Evolutionary conservation across 2,797 vertebrate genomes (phyloP), one percentile per base, ranked within the genome.

Genomic region (Loris lydekkerianus): DNA sequence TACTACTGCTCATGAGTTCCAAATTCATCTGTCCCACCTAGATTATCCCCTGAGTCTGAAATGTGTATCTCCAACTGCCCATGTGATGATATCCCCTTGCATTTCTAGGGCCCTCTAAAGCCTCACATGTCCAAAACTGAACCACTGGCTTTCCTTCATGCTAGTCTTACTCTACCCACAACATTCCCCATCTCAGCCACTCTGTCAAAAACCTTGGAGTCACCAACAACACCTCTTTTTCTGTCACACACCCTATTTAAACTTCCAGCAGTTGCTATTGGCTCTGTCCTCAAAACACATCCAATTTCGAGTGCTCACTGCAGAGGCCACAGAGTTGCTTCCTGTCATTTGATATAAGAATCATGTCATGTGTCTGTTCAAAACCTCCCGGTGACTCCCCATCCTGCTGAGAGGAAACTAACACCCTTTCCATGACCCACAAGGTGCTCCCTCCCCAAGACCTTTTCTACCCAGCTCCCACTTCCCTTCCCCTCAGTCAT

Each of bases 241-340:
- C 46, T 49, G 29, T 77, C 85, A 94, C 0, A 75, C 5, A 0
- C 21, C 31, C 23, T 18, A 76, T 86, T 43, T 80, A 77, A 89
- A 31, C 37, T 93, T 20, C 49, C 56, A 80, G 14, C 34, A 89
- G 25, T 86, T 89, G 81, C 40, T 67, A 11, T 46, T 80, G 65
- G 29, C 21, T 93, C 9, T 18, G 56, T 20, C 43, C 77, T 95
- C 23, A 86, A 96, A 95, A 83, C 15, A 18, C 31, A 92, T 17
- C 40, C 21, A 85, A 53, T 67, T 37, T 37, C 7, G 20, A 81
- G 43, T 20, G 5, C 7, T 78, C 20, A 46, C 29, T 46, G 76
- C 15, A 73, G 15, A 14, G 27, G 17, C 17, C 40, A 86, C 0
- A 7, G 40, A 37, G 31, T 27, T 46, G 23, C 53, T 91, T 80